Base-by-base conservation (phyloP, 2,113 vertebrate species). In the Pyrgilauda ruficollis region DNA sequence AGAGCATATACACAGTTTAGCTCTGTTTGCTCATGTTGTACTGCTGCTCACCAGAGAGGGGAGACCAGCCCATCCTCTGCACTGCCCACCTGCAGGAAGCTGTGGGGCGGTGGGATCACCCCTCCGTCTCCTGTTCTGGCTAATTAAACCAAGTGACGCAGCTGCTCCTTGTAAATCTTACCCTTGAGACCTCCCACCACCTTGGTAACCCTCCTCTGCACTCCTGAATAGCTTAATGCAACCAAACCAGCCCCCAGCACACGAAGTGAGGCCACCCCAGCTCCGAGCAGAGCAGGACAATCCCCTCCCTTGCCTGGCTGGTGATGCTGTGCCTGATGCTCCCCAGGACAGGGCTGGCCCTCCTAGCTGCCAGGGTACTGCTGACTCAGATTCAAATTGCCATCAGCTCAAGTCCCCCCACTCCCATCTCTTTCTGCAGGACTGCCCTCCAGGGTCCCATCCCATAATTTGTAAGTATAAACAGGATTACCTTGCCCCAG, bases 331-430 rank as follows among this genome's bases (percentile, higher is more conserved):
- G 16, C 31, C 67, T 50, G 43, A 16, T 50, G 31, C 8, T 0
- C 10, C 12, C 5, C 37, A 35, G 27, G 37, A 28, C 52, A 73
- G 0, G 0, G 0, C 0, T 50, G 26, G 4, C 10, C 11, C 22
- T 66, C 37, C 86, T 37, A 50, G 50, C 26, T 49, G 19, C 26
- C 43, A 43, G 26, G 58, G 31, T 14, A 15, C 46, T 43, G 24
- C 7, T 56, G 27, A 1, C 49, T 61, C 15, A 4, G 1, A 3
- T 17, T 68, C 4, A 7, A 13, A 1, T 62, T 67, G 15, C 22
- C 23, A 31, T 28, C 13, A 63, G 22, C 41, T 11, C 33, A 43
- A 4, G 14, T 50, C 2, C 21, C 6, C 13, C 16, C 44, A 52
- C 4, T 1, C 9, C 16, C 13, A 22, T 31, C 8, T 15, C 44